A percentile compares a stretch with the other conserved stretches of the same genome.
Evolutionary conservation across 2,113 vertebrate genomes (phyloP).

Genomic region (Menidia beryllina): DNA sequence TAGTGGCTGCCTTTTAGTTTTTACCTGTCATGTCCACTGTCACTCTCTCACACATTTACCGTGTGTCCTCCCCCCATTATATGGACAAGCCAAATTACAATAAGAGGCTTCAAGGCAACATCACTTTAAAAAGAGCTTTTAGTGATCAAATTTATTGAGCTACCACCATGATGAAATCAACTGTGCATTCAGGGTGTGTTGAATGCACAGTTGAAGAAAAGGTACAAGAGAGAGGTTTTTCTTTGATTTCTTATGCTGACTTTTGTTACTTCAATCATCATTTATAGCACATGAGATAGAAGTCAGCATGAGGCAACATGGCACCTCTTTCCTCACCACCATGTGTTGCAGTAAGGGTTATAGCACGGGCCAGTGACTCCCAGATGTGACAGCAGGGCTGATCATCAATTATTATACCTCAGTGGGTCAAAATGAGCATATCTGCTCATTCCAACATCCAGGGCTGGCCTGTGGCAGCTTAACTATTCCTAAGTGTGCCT

Average conservation of each 20-base stretch:
- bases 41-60: slow-evolving; percentile 22
- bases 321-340: slow-evolving; percentile 65
- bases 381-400: slow-evolving; percentile 82
- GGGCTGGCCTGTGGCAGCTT: slow-evolving; percentile 58
- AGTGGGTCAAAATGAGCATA: slow-evolving; percentile 83
- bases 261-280: slow-evolving; percentile 30
- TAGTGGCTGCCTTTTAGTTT: slow-evolving; percentile 5
- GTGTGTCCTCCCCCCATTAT: slow-evolving; percentile 5
- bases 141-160: slow-evolving; percentile 34
- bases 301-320: slow-evolving; percentile 52
- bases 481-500: slow-evolving; percentile 58
- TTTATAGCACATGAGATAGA: slow-evolving; percentile 54
- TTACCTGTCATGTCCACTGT: slow-evolving; percentile 13
- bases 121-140: slow-evolving; percentile 31
- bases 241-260: slow-evolving; percentile 30
- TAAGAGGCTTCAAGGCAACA: slow-evolving; percentile 38
- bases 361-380: slow-evolving; percentile 74
- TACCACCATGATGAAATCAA: slow-evolving; percentile 24
- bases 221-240: slow-evolving; percentile 16
- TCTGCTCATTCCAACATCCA: slow-evolving; percentile 66
- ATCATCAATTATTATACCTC: slow-evolving; percentile 88
- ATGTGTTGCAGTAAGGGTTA: slow-evolving; percentile 78
- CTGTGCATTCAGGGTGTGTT: slow-evolving; percentile 11
- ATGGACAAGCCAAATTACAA: slow-evolving; percentile 28
- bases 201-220: slow-evolving; percentile 11